phyloP scores from a whole-genome alignment of 1,140 invertebrate genomes.

The Halictus rubicundus region DNA sequence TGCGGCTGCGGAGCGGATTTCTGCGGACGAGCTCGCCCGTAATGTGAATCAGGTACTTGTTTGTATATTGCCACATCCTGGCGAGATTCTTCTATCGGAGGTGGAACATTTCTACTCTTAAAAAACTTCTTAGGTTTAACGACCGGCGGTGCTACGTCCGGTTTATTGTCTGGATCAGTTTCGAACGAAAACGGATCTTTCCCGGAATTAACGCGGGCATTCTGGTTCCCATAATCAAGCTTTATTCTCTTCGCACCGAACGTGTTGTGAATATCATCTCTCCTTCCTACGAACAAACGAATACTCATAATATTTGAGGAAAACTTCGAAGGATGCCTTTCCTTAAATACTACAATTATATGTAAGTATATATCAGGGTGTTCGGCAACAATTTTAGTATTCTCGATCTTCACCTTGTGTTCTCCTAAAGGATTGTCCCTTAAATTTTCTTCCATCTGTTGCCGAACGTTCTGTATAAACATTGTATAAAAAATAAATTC shows the following conservation, averaged over 20 bases:
- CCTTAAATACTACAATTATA: not conserved
- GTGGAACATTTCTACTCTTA: slow-evolving; percentile 89
- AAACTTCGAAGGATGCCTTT: not conserved
- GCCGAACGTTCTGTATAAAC: too few relatives aligned
- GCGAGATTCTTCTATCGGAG: slow-evolving; percentile 76
- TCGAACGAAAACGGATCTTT: slow-evolving; percentile 80
- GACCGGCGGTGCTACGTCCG: slow-evolving; percentile 64
- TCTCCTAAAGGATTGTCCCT: too few relatives aligned
- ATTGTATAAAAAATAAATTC: not conserved
- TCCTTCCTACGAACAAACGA: slow-evolving; percentile 66
- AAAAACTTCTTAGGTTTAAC: slow-evolving; percentile 94
- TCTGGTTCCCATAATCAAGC: slow-evolving; percentile 77
- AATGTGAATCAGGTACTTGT: slow-evolving; percentile 76
- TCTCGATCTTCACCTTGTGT: too few relatives aligned
- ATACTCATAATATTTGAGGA: not conserved
- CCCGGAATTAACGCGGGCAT: slow-evolving; percentile 66
- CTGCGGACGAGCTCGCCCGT: slow-evolving; percentile 64
- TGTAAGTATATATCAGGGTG: not conserved
- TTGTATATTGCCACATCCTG: slow-evolving; percentile 80
- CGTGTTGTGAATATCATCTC: slow-evolving; percentile 70
- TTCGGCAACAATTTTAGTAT: too few relatives aligned
- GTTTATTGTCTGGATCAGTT: slow-evolving; percentile 70
- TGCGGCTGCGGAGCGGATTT: slow-evolving; percentile 68
- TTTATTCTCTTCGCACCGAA: slow-evolving; percentile 73
- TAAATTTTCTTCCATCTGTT: too few relatives aligned